Percentiles rank a stretch among this genome's conserved stretches.
Conservation (phyloP, 2,888 invertebrate genomes). For the Polyploca ridens region DNA sequence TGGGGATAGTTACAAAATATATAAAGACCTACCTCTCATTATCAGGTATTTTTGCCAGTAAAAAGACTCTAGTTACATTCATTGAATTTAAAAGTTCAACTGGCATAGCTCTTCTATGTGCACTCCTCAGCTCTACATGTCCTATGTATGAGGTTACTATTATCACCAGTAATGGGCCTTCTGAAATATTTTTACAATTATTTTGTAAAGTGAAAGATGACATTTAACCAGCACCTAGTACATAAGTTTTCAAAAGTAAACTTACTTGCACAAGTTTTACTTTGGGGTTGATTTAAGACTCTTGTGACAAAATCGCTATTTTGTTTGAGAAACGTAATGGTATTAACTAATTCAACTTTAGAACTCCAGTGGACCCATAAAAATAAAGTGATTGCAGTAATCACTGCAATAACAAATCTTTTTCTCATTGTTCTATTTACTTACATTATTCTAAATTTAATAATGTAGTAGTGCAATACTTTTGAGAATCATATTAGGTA, state of each 20-base stretch:
- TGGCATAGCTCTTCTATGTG: conserved; percentile 88
- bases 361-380: conserved; percentile 66
- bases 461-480: too few species aligned
- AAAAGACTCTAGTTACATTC: conserved; percentile 87
- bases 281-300: conserved; percentile 44
- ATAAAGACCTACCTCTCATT: conserved; percentile 63
- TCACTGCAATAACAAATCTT: conserved; percentile 25
- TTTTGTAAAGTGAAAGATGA: not conserved
- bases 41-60: conserved; percentile 85
- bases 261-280: conserved; percentile 53
- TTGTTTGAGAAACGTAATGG: conserved; percentile 43
- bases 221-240: not conserved
- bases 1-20: not conserved
- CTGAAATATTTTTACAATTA: conserved; percentile 51
- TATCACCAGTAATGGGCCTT: conserved; percentile 62
- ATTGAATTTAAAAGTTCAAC: conserved; percentile 81
- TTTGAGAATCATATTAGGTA: too few species aligned
- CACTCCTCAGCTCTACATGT: conserved; percentile 88
- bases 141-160: conserved; percentile 92
- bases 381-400: conserved; percentile 46
- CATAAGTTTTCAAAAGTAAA: conserved; percentile 7
- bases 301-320: conserved; percentile 45
- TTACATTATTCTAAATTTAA: not conserved
- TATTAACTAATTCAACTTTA: conserved; percentile 46
- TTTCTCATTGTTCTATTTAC: conserved; percentile 10